Evolutionary conservation across 2,113 vertebrate genomes (phyloP).

Genomic region (Notechis scutatus): DNA sequence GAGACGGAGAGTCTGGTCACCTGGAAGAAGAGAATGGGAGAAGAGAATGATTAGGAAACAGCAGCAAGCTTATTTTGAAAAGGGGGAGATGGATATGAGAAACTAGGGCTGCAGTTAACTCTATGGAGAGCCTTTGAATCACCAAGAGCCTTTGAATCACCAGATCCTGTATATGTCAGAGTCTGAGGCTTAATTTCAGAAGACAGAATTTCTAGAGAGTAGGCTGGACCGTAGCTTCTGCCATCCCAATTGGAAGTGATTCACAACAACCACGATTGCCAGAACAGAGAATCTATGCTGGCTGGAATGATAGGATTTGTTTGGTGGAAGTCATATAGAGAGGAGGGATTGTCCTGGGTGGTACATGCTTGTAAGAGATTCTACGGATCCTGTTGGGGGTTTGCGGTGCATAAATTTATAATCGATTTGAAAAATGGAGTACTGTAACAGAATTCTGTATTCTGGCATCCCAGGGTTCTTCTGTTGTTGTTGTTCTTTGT

Average conservation of each 20-base stretch:
- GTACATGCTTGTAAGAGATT: background rate
- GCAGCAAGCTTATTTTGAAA: too few species aligned
- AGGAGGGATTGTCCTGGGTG: background rate
- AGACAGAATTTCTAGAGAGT: background rate
- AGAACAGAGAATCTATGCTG: background rate
- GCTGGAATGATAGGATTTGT: background rate
- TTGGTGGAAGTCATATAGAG: background rate
- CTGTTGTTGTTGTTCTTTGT: too few species aligned
- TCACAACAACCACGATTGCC: background rate
- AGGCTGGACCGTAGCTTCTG: background rate
- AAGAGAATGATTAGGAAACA: background rate
- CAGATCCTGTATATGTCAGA: background rate
- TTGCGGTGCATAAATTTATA: background rate
- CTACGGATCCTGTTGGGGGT: background rate
- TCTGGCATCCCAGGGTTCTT: background rate
- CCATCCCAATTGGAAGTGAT: background rate
- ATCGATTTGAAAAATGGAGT: background rate
- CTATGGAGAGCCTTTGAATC: background rate
- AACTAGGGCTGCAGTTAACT: background rate
- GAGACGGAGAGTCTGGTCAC: background rate
- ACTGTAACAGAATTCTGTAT: background rate
- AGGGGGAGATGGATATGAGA: background rate
- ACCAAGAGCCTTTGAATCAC: background rate
- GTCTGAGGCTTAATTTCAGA: background rate
- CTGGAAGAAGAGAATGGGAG: background rate